Percentiles rank a stretch among this genome's conserved stretches.
These are phyloP conservation scores for Sipha flava DNA, from an alignment of 1,140 invertebrate species.

Conservation along the genomic window DNA sequence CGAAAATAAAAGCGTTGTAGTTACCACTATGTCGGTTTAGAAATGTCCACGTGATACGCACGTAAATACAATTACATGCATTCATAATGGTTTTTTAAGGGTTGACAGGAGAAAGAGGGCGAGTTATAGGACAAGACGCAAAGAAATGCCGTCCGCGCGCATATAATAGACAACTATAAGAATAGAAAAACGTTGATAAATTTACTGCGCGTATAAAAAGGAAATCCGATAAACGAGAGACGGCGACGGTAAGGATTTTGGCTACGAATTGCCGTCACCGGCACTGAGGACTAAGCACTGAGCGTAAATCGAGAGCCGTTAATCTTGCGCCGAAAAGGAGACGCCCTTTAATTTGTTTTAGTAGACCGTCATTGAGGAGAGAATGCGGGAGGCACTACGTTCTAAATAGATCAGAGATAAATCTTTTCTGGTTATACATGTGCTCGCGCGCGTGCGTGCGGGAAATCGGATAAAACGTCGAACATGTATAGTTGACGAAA, in stretches of 20 bases:
- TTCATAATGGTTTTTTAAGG: no score
- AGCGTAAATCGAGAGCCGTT: slow-evolving; percentile 14
- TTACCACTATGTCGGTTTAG: no score
- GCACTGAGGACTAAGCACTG: not conserved
- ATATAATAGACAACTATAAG: not conserved
- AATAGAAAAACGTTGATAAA: not conserved
- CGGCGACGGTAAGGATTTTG: not conserved
- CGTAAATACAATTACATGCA: no score
- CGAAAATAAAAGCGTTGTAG: no score
- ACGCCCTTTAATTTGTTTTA: slow-evolving; percentile 29
- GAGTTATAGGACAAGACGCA: no score
- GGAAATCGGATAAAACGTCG: not conserved
- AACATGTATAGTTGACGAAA: not conserved
- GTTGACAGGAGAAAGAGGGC: no score
- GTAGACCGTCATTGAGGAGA: not conserved
- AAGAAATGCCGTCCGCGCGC: not conserved
- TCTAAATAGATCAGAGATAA: slow-evolving; percentile 12
- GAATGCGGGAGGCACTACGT: not conserved
- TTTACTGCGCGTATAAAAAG: not conserved
- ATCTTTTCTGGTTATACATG: not conserved
- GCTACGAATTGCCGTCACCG: not conserved
- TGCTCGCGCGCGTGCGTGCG: not conserved
- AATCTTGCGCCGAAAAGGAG: slow-evolving; percentile 10
- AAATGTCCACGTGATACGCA: no score
- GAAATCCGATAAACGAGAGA: not conserved